Base-by-base conservation (phyloP, 2,888 invertebrate species). In the Epistrophe grossulariae region DNA sequence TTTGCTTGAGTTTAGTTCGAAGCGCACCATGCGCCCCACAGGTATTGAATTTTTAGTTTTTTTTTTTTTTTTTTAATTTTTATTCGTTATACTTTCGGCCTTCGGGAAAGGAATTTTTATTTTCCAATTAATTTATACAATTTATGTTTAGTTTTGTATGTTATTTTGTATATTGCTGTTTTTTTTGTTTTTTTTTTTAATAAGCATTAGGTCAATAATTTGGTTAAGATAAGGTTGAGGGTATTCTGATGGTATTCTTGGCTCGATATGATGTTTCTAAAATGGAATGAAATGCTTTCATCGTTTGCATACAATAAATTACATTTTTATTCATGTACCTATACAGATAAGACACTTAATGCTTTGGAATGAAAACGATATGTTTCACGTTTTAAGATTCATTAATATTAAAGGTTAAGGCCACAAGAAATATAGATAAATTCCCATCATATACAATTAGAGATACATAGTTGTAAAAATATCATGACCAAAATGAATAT, bases 111-210 rank as follows among this genome's bases (percentile, higher is more conserved):
- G 84, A 68, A 68, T 68, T 68, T 68, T 68, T 80, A 80, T 83
- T 84, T 80, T 80, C 43, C 76, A 80, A 80, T 80, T 84, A 76
- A 80, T 68, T 84, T 80, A 80, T 59, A 84, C 59, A 76, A 76
- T 84, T 71, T 76, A 78, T 78, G 50, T 81, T 31, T 24, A 68
- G 59, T 59, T 48, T 77, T 66, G 31, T 68, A 68, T 68, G 35
- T 66, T 48, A 50, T 66, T 66, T 66, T 66, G 64, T 35, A 43
- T 71, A 55, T 71, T 57, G 52, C 57, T 71, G 71, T 57, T 71
- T 71, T 71, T 71, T 55, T 40, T 52, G 24, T 57, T 15, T 40
- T 55, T 40, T 52, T 40, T 57, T 15, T 40, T 13, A 40, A 62
- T 62, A 57, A 71, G 57, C 71, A 40, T 71, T 71, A 57, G 71